Conservation (phyloP, 2,797 vertebrate species). For the Lemur catta region DNA sequence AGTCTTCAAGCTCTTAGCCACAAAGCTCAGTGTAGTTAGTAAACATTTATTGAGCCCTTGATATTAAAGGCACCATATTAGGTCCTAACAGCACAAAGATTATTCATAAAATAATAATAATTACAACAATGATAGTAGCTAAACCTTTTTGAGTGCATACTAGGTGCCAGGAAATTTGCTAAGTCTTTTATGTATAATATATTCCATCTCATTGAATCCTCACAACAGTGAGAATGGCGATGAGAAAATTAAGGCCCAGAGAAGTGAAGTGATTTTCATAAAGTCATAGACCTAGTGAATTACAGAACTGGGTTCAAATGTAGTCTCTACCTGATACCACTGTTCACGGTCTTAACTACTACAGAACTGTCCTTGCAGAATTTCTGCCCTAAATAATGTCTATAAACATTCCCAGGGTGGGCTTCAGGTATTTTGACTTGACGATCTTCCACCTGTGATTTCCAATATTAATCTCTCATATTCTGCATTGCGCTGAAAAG, state of each 20-base stretch:
- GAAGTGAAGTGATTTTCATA: neutral
- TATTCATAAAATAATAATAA: neutral
- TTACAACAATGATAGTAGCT: neutral
- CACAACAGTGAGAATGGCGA: neutral
- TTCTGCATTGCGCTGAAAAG: neutral
- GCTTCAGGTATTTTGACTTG: slow-evolving; percentile 19
- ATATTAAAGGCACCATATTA: neutral
- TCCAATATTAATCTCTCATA: neutral
- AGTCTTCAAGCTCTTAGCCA: neutral
- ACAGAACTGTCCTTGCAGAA: neutral
- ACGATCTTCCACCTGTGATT: neutral
- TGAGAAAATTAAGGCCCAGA: neutral
- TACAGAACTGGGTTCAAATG: neutral
- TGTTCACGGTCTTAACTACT: neutral
- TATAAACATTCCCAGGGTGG: neutral
- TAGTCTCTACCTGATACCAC: neutral
- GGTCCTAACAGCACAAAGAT: neutral
- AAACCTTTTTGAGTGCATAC: neutral
- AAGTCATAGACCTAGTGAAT: neutral
- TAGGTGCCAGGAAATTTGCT: neutral
- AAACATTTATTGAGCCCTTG: neutral
- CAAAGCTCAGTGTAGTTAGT: neutral
- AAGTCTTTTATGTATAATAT: neutral
- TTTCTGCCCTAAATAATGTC: slow-evolving; percentile 10
- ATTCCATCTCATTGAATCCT: neutral